These are phyloP conservation scores for Stramonita haemastoma DNA, from an alignment of 2,888 invertebrate genomes.

Conservation along the genomic window DNA sequence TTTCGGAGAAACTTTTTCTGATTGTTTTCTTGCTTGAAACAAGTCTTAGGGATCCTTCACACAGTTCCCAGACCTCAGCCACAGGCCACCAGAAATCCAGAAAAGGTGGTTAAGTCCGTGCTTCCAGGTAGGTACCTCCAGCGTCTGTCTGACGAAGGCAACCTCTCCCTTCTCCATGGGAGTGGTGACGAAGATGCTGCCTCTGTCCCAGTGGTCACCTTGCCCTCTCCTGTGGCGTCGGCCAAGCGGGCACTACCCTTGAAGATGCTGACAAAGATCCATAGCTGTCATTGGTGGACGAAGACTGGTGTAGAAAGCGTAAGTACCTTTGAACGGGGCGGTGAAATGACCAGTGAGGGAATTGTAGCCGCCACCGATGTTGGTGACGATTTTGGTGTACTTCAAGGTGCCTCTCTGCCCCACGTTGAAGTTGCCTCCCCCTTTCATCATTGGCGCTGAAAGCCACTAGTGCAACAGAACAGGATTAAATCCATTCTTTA, in stretches of 20 bases:
- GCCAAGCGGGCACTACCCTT: neutral
- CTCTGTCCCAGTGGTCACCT: neutral
- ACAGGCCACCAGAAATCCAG: neutral
- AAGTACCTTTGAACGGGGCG: neutral
- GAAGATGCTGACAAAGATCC: neutral
- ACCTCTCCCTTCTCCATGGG: neutral
- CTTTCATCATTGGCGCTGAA: neutral
- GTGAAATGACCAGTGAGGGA: neutral
- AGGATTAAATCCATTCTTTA: too few relatives aligned
- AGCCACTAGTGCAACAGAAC: neutral
- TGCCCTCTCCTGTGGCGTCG: neutral
- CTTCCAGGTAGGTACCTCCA: neutral
- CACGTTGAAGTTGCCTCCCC: neutral
- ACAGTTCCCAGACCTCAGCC: neutral
- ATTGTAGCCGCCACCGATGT: neutral
- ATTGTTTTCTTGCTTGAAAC: too few relatives aligned
- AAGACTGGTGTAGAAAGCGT: conserved; percentile 3
- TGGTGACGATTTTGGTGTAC: neutral
- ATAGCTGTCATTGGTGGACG: neutral
- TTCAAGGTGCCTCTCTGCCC: neutral
- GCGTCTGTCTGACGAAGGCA: neutral
- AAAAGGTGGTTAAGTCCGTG: neutral
- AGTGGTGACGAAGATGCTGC: neutral
- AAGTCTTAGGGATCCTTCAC: too few relatives aligned
- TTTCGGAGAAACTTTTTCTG: too few relatives aligned